phyloP scores from a whole-genome alignment of 1,140 invertebrate genomes.

The Aethina tumida region DNA sequence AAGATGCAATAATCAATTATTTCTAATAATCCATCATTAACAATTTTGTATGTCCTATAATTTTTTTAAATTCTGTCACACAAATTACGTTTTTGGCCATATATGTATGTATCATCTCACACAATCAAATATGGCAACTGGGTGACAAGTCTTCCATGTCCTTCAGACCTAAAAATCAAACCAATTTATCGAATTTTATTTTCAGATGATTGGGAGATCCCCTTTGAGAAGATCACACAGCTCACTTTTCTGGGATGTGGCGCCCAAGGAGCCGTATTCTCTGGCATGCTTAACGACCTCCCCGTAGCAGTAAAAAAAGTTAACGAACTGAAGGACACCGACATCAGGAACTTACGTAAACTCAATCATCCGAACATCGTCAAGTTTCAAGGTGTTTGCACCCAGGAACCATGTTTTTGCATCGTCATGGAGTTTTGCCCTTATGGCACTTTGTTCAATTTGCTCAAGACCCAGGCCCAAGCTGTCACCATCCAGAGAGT shows the following conservation, averaged over 20 bases:
- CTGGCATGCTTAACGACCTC: slow-evolving; percentile 72
- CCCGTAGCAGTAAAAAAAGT: slow-evolving; percentile 96
- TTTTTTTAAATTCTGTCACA: no score
- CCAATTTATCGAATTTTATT: no score
- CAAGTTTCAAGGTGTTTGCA: slow-evolving; percentile 72
- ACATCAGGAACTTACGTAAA: slow-evolving; percentile 88
- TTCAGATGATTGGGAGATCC: slow-evolving; percentile 86
- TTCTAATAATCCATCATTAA: no score
- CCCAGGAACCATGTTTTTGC: slow-evolving; percentile 86
- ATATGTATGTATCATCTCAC: no score
- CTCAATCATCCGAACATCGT: slow-evolving; percentile 96
- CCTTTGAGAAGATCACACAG: slow-evolving; percentile 86
- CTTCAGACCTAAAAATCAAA: no score
- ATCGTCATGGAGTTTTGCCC: slow-evolving; percentile 98
- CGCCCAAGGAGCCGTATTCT: slow-evolving; percentile 93
- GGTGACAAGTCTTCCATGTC: no score
- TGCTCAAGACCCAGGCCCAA: slow-evolving; percentile 63
- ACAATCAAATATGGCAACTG: no score
- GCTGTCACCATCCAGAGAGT: slow-evolving; percentile 75
- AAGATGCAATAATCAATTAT: no score
- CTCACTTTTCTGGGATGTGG: slow-evolving; percentile 90
- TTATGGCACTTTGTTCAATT: slow-evolving; percentile 86
- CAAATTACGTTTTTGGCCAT: no score
- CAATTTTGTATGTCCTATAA: no score
- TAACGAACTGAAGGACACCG: slow-evolving; percentile 83